These are phyloP conservation scores for Pitta sordida DNA, from an alignment of 2,113 vertebrate genomes.

Conservation along the genomic window DNA sequence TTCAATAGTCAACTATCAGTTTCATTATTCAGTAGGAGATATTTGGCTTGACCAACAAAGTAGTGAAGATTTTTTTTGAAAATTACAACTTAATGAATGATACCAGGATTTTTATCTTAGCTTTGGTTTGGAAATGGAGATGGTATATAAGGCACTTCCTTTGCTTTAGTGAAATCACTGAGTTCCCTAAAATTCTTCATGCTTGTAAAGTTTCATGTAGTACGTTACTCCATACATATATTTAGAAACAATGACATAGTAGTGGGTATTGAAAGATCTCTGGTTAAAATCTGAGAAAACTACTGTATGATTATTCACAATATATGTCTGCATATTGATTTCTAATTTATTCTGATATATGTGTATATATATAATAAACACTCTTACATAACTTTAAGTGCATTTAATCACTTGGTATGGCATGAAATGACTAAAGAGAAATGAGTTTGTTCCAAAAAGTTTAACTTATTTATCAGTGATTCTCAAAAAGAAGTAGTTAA, in stretches of 20 bases:
- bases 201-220: not conserved
- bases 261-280: not conserved
- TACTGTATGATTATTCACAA: not conserved
- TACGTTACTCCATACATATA: not conserved
- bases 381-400: not conserved
- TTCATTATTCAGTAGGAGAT: not conserved
- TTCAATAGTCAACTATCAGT: not conserved
- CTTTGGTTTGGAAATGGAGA: not conserved
- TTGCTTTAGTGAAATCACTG: not conserved
- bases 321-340: not conserved
- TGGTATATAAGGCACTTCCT: not conserved
- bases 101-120: not conserved
- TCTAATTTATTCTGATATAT: not conserved
- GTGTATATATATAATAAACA: not conserved
- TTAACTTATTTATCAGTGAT: not conserved
- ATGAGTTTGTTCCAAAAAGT: not conserved
- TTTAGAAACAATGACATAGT: not conserved
- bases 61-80: not conserved
- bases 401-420: not conserved
- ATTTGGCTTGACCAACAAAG: not conserved
- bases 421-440: not conserved
- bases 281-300: not conserved
- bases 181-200: not conserved
- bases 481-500: conserved; percentile 22
- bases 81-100: not conserved